phyloP scores from a whole-genome alignment of 2,113 vertebrate species.

The Athene cunicularia region DNA sequence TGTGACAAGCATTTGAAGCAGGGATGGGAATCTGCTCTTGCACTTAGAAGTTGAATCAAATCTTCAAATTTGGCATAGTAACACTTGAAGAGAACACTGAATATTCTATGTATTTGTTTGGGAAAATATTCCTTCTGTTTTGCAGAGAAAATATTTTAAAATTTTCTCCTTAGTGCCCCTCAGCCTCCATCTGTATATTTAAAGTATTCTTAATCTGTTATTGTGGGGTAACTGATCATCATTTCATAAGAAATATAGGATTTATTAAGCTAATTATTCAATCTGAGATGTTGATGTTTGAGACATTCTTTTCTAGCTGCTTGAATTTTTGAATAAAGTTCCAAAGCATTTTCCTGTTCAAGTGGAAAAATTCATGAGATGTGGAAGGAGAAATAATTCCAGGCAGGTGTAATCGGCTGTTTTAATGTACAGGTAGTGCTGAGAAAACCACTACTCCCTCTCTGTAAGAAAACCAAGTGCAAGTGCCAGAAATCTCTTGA shows the following conservation, averaged over 20 bases:
- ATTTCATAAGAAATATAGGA: neutral
- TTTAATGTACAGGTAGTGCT: neutral
- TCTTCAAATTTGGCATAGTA: neutral
- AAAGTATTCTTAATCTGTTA: neutral
- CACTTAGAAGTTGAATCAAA: neutral
- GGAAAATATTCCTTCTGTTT: neutral
- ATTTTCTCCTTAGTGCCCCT: neutral
- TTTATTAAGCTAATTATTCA: neutral
- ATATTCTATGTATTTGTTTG: neutral
- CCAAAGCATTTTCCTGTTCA: neutral
- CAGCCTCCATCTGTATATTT: neutral
- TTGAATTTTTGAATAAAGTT: neutral
- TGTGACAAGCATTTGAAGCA: neutral
- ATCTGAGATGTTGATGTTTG: neutral
- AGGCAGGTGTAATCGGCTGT: neutral
- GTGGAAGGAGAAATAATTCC: neutral
- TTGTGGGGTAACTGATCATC: neutral
- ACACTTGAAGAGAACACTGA: neutral
- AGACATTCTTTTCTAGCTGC: neutral
- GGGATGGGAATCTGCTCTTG: neutral
- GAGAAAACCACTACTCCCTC: fast-evolving
- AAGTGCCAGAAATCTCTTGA: neutral
- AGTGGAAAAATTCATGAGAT: neutral
- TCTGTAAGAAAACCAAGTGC: neutral
- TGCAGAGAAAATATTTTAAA: neutral